A percentile compares a stretch with the other conserved stretches of the same genome.
Evolutionary conservation across 1,140 invertebrate genomes (phyloP).

Genomic region (Euborellia annulipes): DNA sequence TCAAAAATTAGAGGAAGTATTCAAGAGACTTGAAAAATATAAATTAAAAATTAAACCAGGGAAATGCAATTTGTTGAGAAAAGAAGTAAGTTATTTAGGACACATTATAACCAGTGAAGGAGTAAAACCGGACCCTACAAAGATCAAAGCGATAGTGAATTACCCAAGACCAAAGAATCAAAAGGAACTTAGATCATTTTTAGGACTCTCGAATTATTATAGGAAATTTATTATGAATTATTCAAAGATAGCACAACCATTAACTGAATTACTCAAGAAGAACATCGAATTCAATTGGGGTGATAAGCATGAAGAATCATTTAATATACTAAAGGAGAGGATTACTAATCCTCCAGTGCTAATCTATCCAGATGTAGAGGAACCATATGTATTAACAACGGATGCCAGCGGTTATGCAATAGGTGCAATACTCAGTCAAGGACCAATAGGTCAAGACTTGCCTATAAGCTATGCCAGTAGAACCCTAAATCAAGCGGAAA

Average conservation of each 20-base stretch:
- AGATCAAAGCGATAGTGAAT: conserved; percentile 11
- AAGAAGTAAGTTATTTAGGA: conserved; percentile 18
- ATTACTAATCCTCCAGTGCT: conserved; percentile 21
- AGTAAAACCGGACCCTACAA: conserved; percentile 13
- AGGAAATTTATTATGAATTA: conserved; percentile 23
- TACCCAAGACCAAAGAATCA: conserved; percentile 12
- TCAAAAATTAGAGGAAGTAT: conserved; percentile 20
- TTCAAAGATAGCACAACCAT: conserved; percentile 13
- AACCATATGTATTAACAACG: conserved; percentile 36
- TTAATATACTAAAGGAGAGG: conserved; percentile 11
- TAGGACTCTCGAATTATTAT: conserved; percentile 21
- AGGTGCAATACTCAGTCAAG: conserved; percentile 26
- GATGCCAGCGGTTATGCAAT: conserved; percentile 33
- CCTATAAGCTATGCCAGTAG: conserved; percentile 19
- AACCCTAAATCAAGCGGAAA: conserved; percentile 16
- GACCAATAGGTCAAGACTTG: conserved; percentile 14
- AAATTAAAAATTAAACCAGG: conserved; percentile 26
- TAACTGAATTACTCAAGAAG: conserved; percentile 17
- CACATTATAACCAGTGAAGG: conserved; percentile 14
- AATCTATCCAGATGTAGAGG: conserved; percentile 23
- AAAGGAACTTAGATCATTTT: conserved; percentile 15
- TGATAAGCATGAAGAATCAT: conserved; percentile 19
- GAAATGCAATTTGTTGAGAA: conserved; percentile 24
- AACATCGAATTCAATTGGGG: conserved; percentile 19
- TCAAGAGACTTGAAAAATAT: conserved; percentile 18